phyloP scores from a whole-genome alignment of 2,888 invertebrate species.

The Automeris io region DNA sequence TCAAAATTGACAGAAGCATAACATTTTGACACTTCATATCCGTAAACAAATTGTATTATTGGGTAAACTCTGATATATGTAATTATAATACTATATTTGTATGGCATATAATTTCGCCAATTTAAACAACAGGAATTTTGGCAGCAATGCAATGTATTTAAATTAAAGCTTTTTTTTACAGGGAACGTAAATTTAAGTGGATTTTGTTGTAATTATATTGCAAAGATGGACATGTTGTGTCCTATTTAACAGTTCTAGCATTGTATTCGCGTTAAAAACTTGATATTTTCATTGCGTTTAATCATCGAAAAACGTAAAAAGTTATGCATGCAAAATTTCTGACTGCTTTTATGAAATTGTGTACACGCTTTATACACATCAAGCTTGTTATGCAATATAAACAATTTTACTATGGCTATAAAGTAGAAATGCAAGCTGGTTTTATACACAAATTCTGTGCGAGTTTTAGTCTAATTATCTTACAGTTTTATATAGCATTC shows the following conservation, averaged over 20 bases:
- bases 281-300: constrained; percentile 16
- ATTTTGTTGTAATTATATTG: constrained; percentile 30
- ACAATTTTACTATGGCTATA: too few species aligned
- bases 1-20: too few species aligned
- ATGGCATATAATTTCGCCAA: too few species aligned
- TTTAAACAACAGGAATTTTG: constrained; percentile 17
- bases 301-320: background rate
- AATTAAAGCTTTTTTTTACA: constrained; percentile 26
- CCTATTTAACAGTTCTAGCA: constrained; percentile 20
- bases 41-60: too few species aligned
- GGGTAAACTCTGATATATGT: too few species aligned
- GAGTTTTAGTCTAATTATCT: too few species aligned
- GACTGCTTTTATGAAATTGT: background rate
- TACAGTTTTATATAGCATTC: too few species aligned
- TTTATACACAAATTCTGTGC: too few species aligned
- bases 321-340: background rate
- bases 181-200: constrained; percentile 26
- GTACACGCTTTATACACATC: background rate
- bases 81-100: too few species aligned
- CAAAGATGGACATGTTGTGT: constrained; percentile 23
- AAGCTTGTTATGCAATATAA: background rate
- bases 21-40: too few species aligned
- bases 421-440: too few species aligned
- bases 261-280: constrained; percentile 17
- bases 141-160: constrained; percentile 15